Base-by-base conservation (phyloP, 2,797 vertebrate species). In the Enteromius anoplus region DNA sequence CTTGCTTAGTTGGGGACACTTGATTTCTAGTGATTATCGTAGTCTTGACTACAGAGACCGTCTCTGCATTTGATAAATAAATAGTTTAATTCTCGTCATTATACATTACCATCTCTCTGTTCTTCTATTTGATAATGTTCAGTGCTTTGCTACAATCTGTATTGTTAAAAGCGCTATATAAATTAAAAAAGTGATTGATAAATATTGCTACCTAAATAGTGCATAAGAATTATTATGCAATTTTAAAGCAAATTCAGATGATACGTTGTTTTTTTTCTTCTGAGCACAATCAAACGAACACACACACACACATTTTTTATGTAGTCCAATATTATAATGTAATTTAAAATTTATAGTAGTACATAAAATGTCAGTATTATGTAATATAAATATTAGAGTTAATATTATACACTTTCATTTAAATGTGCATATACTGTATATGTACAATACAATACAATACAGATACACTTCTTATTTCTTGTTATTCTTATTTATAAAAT, bases 191-290 rank as follows among this genome's bases (percentile, higher is more conserved):
- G 37, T 37, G 37, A 37, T 37, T 37, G 37, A 3, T 14, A 1
- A 68, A 69, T 80, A 70, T 37, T 69, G 9, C 15, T 19, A 9
- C 19, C 37, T 17, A 17, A 15, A 9, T 26, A 51, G n/a, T 51
- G 21, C 23, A 55, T 55, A 14, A 45, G 19, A 29, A 23, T 65
- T 65, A 2, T 21, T 71, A n/a, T 58, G 47, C 4, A 15, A 19
- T 32, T 68, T 82, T 78, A 42, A 45, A 5, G 29, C 34, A 32
- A 37, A 34, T 69, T 53, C 82, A 84, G 32, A 64, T 71, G 26
- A 21, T 34, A 34, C 32, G 29, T 4, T 17, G 7, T 68, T 83
- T 40, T n/a, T 55, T 55, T 55, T 21, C 7, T 58, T 55, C 21
- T 55, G 53, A 58, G n/a, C 55, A 58, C 11, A 23, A 23, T 58